Evolutionary conservation across 2,797 vertebrate species (phyloP).

Genomic region (Chelon auratus): DNA sequence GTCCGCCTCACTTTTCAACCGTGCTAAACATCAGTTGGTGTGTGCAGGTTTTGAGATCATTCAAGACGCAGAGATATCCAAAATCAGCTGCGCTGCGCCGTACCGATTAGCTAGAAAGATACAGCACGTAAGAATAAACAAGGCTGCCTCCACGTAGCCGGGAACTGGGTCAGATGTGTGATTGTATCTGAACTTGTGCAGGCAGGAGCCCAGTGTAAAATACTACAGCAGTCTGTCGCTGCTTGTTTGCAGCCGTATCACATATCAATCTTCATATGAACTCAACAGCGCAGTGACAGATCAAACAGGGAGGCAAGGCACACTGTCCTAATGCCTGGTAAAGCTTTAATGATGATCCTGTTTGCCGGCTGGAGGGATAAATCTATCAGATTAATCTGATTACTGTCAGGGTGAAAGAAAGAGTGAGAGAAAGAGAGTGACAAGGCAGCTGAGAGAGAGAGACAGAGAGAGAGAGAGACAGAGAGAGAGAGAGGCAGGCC

Average conservation of each 20-base stretch:
- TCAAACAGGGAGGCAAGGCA: slow-evolving; percentile 6
- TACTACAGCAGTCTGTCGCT: background rate
- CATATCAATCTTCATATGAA: slow-evolving; percentile 15
- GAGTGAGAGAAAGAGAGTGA: background rate
- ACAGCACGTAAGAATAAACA: background rate
- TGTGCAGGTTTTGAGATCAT: background rate
- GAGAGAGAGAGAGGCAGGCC: background rate
- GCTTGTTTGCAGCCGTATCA: slow-evolving; percentile 11
- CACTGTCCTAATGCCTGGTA: slow-evolving; percentile 11
- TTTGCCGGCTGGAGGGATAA: slow-evolving; percentile 40
- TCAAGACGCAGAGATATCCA: background rate
- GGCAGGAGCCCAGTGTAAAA: background rate
- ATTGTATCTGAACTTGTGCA: slow-evolving; percentile 9
- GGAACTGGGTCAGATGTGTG: slow-evolving; percentile 27
- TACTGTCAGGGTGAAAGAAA: slow-evolving; percentile 19
- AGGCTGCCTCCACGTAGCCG: background rate
- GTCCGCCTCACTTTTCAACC: too few species aligned
- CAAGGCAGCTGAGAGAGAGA: background rate
- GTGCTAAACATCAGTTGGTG: background rate
- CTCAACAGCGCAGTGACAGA: background rate
- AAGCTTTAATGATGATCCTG: slow-evolving; percentile 49
- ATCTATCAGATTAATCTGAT: slow-evolving; percentile 54
- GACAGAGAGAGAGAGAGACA: background rate
- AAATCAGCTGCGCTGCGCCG: background rate
- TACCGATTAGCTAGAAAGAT: background rate